Percentiles rank a stretch among this genome's conserved stretches.
phyloP scores from a whole-genome alignment of 2,113 vertebrate species.

The Balaeniceps rex region DNA sequence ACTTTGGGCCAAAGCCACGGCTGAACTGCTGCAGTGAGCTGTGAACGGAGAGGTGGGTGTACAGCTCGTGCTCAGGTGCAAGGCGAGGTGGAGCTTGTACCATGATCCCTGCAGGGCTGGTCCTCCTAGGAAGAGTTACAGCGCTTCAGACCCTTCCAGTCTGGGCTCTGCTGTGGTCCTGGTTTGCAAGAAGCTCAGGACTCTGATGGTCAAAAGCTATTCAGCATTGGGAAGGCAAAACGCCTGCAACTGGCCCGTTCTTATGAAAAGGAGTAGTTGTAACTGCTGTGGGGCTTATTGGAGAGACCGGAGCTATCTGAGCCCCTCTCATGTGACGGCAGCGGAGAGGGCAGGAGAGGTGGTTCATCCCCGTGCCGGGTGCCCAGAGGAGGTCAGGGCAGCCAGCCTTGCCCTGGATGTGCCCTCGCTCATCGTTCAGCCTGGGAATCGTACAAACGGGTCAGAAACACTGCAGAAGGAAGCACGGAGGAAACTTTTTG shows the following conservation, averaged over 20 bases:
- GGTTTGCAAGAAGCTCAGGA: neutral
- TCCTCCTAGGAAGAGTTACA: neutral
- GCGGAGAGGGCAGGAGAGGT: neutral
- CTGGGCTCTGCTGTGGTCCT: neutral
- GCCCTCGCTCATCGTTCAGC: neutral
- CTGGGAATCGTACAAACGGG: neutral
- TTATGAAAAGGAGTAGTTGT: neutral
- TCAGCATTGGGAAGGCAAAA: neutral
- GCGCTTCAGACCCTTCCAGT: neutral
- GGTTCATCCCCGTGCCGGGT: rapidly evolving
- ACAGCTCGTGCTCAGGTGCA: no score
- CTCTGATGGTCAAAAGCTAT: neutral
- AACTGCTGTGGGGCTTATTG: neutral
- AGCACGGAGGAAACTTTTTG: neutral
- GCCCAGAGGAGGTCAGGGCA: neutral
- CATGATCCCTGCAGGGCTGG: neutral
- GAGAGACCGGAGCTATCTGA: neutral
- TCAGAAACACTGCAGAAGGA: neutral
- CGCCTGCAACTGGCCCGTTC: rapidly evolving
- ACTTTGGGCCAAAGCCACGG: neutral
- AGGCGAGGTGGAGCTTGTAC: neutral
- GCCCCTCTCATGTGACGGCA: rapidly evolving
- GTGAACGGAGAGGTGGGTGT: neutral
- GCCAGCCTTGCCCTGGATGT: neutral
- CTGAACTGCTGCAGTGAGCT: neutral